Base-by-base conservation (phyloP, 2,797 vertebrate genomes). In the Discoglossus pictus region DNA sequence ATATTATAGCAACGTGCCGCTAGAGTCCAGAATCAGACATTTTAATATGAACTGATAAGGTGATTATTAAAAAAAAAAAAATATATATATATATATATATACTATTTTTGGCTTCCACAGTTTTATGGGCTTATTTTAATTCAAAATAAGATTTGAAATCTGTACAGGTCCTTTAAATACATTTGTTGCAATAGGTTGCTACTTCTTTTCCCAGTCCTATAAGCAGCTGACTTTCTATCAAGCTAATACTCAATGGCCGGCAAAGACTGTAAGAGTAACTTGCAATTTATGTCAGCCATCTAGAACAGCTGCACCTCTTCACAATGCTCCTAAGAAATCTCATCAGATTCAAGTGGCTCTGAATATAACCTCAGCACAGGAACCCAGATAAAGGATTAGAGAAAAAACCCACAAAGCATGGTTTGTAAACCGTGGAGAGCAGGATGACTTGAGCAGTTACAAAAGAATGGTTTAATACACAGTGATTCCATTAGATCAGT, bases 341-440 rank as follows among this genome's bases (percentile, higher is more conserved):
- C 64, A 77, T 76, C 69, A 76, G n/a, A 24, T 51, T 75, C 35
- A 79, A 80, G 74, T 67, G 64, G 23, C 20, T 73, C 13, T 55
- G 44, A 75, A 58, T 67, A 51, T 62, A 64, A 71, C 66, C 53
- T 21, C 23, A 35, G 18, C 21, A 20, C 31, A 4, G 5, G 3
- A 52, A 6, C 51, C 48, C 43, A 15, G n/a, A n/a, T n/a, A n/a
- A n/a, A n/a, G 51, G 16, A 16, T 12, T 18, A 55, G 72, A 74
- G 17, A 34, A 44, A 72, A 52, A 23, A 43, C 36, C 27, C 6
- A 38, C 17, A 46, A 55, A 11, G 2, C 9, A 6, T 60, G 36
- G 44, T 50, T 58, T 65, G 12, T 11, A 68, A 9, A 27, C 18
- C 56, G 52, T 21, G 56, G 53, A 54, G 47, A 73, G 59, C 13